These are phyloP conservation scores for Psilopsiagon aymara DNA, from an alignment of 2,113 vertebrate genomes.

Conservation along the genomic window DNA sequence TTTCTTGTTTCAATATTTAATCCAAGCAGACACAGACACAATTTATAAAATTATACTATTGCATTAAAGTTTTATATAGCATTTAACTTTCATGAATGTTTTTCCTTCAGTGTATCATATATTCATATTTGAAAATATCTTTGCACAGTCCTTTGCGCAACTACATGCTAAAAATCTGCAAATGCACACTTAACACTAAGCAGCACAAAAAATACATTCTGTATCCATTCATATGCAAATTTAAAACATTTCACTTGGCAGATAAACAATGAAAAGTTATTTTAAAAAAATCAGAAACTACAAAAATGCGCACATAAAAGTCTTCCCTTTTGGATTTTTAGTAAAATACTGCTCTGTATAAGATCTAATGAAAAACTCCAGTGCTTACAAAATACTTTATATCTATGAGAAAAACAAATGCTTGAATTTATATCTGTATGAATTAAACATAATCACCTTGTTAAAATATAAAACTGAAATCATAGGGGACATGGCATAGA, in stretches of 20 bases:
- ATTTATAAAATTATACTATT: constrained; percentile 75
- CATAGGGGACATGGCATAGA: constrained; percentile 25
- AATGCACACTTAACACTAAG: constrained; percentile 75
- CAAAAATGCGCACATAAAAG: constrained; percentile 80
- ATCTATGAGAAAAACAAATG: constrained; percentile 73
- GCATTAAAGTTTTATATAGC: constrained; percentile 75
- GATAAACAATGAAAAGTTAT: constrained; percentile 76
- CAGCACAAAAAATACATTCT: constrained; percentile 79
- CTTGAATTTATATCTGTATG: constrained; percentile 52
- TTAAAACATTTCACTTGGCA: constrained; percentile 79
- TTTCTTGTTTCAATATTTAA: constrained; percentile 64
- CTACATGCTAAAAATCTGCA: constrained; percentile 78
- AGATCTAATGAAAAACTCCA: constrained; percentile 84
- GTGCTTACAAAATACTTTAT: constrained; percentile 80
- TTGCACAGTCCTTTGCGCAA: constrained; percentile 69
- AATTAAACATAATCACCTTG: constrained; percentile 44
- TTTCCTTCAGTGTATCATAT: constrained; percentile 72
- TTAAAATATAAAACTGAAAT: constrained; percentile 60
- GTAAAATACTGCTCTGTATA: constrained; percentile 86
- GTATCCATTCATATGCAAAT: constrained; percentile 76
- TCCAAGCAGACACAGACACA: constrained; percentile 66
- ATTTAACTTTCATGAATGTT: constrained; percentile 65
- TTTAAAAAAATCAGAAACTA: constrained; percentile 78
- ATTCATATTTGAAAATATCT: constrained; percentile 75
- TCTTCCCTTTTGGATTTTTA: constrained; percentile 81